Evolutionary conservation across 2,113 vertebrate species (phyloP).

Genomic region (Dasypus novemcinctus): DNA sequence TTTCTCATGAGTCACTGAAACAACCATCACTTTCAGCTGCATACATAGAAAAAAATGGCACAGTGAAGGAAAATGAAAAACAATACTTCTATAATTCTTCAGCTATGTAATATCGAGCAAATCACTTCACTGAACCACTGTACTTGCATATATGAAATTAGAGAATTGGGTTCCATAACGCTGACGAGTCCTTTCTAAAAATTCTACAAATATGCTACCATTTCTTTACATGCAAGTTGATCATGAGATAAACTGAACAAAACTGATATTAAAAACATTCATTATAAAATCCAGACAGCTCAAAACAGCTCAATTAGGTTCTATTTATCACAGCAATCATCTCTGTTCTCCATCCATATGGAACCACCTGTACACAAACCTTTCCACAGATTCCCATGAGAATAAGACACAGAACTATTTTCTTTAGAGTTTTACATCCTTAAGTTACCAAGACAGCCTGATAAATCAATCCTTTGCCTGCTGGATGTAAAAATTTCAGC

Average conservation of each 20-base stretch:
- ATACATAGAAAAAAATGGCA: neutral
- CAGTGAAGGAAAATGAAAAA: neutral
- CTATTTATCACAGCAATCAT: neutral
- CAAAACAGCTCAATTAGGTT: neutral
- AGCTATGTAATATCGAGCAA: neutral
- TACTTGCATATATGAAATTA: neutral
- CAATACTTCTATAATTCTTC: neutral
- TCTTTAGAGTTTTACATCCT: neutral
- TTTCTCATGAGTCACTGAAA: neutral
- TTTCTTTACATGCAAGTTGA: neutral
- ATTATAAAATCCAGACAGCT: neutral
- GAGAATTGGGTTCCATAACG: neutral
- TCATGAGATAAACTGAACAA: neutral
- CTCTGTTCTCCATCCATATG: neutral
- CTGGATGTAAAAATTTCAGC: neutral
- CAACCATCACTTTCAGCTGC: neutral
- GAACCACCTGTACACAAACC: neutral
- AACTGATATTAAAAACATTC: neutral
- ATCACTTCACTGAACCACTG: neutral
- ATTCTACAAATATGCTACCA: neutral
- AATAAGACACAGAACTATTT: neutral
- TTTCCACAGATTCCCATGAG: neutral
- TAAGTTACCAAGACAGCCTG: neutral
- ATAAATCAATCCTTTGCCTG: neutral
- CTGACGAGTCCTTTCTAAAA: neutral